Evolutionary conservation across 1,140 invertebrate genomes (phyloP).

Genomic region (Phocides pigmalion): DNA sequence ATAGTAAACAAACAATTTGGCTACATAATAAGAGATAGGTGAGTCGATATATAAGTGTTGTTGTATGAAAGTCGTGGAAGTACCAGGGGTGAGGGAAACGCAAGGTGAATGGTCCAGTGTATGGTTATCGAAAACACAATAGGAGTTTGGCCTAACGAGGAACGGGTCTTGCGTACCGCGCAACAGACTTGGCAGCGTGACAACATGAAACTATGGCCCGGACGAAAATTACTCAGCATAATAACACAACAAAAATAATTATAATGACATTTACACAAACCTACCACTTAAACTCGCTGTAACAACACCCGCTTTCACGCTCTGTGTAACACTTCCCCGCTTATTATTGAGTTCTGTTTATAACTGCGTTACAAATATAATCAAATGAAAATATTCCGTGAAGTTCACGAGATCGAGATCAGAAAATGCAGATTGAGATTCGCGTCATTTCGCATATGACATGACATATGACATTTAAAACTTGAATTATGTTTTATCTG

Average conservation of each 20-base stretch:
- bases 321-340: background rate
- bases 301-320: background rate
- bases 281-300: conserved; percentile 24
- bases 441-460: background rate
- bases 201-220: conserved; percentile 40
- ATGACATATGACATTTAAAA: background rate
- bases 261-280: conserved; percentile 36
- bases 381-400: background rate
- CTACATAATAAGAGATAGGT: too few species aligned
- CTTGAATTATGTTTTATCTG: background rate
- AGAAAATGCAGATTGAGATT: background rate
- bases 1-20: too few species aligned
- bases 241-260: conserved; percentile 52
- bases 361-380: background rate
- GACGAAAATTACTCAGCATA: conserved; percentile 57
- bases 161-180: conserved; percentile 18
- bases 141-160: background rate
- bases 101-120: background rate
- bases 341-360: background rate
- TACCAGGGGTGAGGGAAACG: background rate
- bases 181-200: conserved; percentile 52
- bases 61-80: too few species aligned
- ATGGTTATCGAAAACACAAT: too few species aligned
- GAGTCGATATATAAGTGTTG: too few species aligned
- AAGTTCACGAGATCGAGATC: background rate